Evolutionary conservation across 2,113 vertebrate genomes (phyloP).

Genomic region (Leiothrix lutea): DNA sequence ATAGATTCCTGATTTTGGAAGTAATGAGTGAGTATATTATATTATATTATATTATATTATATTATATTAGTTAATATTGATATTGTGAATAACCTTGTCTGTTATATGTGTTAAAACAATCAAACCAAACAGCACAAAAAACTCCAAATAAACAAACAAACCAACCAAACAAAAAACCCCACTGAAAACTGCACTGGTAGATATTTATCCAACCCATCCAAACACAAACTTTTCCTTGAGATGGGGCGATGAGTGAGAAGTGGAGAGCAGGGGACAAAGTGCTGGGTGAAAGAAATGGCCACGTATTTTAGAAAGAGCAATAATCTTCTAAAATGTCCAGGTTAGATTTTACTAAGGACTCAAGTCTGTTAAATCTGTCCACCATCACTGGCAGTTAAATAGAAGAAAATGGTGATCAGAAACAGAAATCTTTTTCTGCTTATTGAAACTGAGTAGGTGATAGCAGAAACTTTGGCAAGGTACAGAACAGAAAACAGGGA

Average conservation of each 20-base stretch:
- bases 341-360: neutral
- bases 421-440: neutral
- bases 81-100: neutral
- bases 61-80: neutral
- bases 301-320: neutral
- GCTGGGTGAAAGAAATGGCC: neutral
- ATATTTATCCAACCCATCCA: neutral
- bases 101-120: neutral
- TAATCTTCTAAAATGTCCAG: neutral
- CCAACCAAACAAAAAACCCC: too few species aligned
- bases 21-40: neutral
- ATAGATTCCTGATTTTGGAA: neutral
- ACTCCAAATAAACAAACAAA: neutral
- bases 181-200: neutral
- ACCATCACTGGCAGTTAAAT: neutral
- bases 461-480: neutral
- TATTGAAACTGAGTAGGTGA: neutral
- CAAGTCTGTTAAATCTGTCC: neutral
- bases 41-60: neutral
- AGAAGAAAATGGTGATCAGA: neutral
- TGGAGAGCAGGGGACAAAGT: neutral
- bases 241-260: rapidly evolving
- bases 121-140: neutral
- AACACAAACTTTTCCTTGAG: neutral
- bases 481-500: neutral